Evolutionary conservation across 2,888 invertebrate genomes (phyloP), one percentile per base, ranked within the genome.

Genomic region (Pardosa pseudoannulata): DNA sequence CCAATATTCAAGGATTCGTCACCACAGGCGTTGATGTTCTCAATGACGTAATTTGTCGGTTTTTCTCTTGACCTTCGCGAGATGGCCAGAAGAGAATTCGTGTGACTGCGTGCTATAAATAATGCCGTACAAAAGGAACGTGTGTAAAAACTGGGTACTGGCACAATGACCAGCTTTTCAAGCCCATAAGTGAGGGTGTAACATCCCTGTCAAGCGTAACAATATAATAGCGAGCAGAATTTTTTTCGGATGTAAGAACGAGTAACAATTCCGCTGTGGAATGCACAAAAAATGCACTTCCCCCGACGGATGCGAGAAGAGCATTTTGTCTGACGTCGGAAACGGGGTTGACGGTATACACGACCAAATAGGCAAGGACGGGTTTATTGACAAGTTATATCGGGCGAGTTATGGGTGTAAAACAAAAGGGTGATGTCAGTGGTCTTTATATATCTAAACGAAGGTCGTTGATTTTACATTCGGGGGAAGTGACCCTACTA

Each of bases 21-120:
- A 46, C 46, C 2, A 11, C 46, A n/a, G n/a, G 46, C 46, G 7
- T 23, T 56, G 23, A 56, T 23, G 16, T 11, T 56, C 56, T 6
- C 5, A 16, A 23, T 56, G 56, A 56, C 56, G 56, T 16, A 56
- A 56, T 16, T 56, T 23, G 1, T 3, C 23, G 1, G 16, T 23
- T 56, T 80, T 67, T 62, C 73, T 67, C 32, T 73, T 73, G 79
- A 73, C 79, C 79, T 80, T 73, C 79, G 29, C 6, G 13, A 9
- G 50, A 67, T 27, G 32, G 19, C 19, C n/a, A 29, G 19, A 62
- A 70, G 32, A 27, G 19, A 71, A 62, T 46, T n/a, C 23, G 65
- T 50, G 46, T 72, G 46, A 72, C 46, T 80, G 32, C 62, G 39
- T 41, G 64, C 64, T 73, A 80, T 64, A 80, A 65, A 73, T 80